Evolutionary conservation across 2,113 vertebrate genomes (phyloP).

Genomic region (Prinia subflava): DNA sequence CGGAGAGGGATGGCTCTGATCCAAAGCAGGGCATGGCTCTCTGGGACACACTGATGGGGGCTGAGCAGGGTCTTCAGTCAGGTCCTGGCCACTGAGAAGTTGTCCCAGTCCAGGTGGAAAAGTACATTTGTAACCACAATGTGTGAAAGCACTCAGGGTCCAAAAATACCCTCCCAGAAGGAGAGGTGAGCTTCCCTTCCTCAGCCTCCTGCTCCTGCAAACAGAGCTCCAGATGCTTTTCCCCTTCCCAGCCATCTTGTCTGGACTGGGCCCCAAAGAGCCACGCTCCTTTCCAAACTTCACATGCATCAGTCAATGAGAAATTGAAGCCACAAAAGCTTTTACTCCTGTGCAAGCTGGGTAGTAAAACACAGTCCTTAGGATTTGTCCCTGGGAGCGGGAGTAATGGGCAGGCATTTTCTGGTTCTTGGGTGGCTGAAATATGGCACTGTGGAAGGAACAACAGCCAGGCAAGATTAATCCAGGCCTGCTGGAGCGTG

Average conservation of each 20-base stretch:
- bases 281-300: fast-evolving
- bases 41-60: background rate
- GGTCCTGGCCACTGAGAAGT: background rate
- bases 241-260: background rate
- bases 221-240: background rate
- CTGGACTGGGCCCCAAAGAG: background rate
- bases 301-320: background rate
- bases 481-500: background rate
- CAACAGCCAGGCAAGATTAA: background rate
- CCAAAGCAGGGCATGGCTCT: fast-evolving
- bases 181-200: background rate
- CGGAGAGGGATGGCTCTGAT: background rate
- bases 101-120: background rate
- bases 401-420: background rate
- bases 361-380: background rate
- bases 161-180: background rate
- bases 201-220: background rate
- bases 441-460: background rate
- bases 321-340: background rate
- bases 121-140: background rate
- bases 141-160: fast-evolving
- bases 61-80: background rate
- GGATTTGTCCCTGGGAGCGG: background rate
- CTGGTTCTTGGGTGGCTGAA: background rate
- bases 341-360: background rate